These are phyloP conservation scores for Margaritifera margaritifera DNA, from an alignment of 2,888 invertebrate genomes.

Conservation along the genomic window DNA sequence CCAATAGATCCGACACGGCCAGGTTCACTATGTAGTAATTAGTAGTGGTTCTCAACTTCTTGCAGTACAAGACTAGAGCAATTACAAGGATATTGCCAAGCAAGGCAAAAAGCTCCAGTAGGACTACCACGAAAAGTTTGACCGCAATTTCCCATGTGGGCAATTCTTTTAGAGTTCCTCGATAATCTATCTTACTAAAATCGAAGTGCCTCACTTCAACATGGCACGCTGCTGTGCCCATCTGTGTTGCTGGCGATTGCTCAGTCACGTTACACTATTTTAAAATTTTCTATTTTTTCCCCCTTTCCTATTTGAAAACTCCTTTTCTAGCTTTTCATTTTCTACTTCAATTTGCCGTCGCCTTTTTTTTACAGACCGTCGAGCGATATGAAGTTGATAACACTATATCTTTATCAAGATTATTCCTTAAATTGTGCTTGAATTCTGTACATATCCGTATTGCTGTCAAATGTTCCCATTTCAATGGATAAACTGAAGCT, in stretches of 20 bases:
- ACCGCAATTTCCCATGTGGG: slow-evolving; percentile 51
- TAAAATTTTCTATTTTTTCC: too few species aligned
- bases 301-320: too few species aligned
- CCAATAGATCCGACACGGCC: slow-evolving; percentile 64
- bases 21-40: slow-evolving; percentile 69
- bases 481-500: too few species aligned
- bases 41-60: slow-evolving; percentile 65
- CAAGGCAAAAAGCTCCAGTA: slow-evolving; percentile 50
- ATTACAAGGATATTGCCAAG: slow-evolving; percentile 60
- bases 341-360: too few species aligned
- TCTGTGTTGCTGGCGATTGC: neutral
- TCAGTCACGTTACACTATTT: too few species aligned
- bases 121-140: slow-evolving; percentile 44
- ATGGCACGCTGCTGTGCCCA: slow-evolving; percentile 77
- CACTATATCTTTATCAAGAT: too few species aligned
- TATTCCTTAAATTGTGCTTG: too few species aligned
- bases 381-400: too few species aligned
- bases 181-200: slow-evolving; percentile 38
- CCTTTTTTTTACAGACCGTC: too few species aligned
- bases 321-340: too few species aligned
- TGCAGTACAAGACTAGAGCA: slow-evolving; percentile 48
- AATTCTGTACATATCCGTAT: too few species aligned
- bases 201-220: slow-evolving; percentile 30
- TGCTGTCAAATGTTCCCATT: too few species aligned
- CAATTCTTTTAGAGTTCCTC: slow-evolving; percentile 29